phyloP scores from a whole-genome alignment of 2,113 vertebrate genomes.

The Pelodiscus sinensis region DNA sequence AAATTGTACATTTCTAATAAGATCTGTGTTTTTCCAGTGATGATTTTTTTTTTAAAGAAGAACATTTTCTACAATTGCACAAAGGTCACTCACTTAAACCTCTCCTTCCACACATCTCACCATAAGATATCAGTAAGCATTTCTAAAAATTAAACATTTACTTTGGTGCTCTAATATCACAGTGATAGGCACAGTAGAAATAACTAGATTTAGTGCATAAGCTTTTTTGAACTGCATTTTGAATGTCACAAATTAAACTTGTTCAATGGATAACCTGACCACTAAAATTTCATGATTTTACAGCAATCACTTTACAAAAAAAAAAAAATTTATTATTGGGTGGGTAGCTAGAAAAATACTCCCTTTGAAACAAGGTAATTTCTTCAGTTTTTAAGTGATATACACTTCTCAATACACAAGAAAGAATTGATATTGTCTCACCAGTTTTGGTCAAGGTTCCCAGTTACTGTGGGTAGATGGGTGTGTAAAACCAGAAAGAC shows the following conservation, averaged over 20 bases:
- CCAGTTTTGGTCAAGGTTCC: background rate
- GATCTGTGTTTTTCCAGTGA: background rate
- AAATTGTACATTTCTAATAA: background rate
- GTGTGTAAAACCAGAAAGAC: constrained; percentile 61
- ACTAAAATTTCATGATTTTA: background rate
- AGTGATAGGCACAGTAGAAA: background rate
- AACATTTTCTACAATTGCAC: background rate
- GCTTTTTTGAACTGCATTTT: background rate
- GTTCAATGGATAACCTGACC: background rate
- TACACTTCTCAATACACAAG: constrained; percentile 22
- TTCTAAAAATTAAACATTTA: constrained; percentile 15
- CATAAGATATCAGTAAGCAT: background rate
- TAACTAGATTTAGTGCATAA: background rate
- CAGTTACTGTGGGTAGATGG: background rate
- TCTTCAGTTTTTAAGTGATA: constrained; percentile 11
- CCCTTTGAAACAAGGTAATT: constrained; percentile 34
- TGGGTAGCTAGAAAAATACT: constrained; percentile 30
- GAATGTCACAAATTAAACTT: background rate
- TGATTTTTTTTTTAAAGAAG: background rate
- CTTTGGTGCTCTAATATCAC: background rate
- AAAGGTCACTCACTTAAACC: background rate
- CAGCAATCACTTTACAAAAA: background rate
- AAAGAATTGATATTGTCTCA: constrained; percentile 48
- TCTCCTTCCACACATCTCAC: background rate
- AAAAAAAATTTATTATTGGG: background rate